phyloP scores from a whole-genome alignment of 2,113 vertebrate species.

The Oryctolagus cuniculus region DNA sequence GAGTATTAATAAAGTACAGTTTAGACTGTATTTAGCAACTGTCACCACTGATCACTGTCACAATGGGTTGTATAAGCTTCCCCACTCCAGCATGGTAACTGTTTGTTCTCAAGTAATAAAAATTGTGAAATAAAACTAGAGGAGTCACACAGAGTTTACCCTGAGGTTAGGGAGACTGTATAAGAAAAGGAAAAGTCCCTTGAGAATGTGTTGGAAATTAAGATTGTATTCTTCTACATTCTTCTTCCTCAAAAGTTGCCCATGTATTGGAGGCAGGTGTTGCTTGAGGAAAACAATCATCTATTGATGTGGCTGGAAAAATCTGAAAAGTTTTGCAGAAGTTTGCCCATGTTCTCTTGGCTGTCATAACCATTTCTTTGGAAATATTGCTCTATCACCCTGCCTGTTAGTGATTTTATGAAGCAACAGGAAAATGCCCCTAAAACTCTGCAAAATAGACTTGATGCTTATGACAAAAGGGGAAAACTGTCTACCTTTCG shows the following conservation, averaged over 20 bases:
- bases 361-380: background rate
- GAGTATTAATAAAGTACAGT: background rate
- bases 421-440: background rate
- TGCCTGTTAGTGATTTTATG: background rate
- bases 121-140: constrained; percentile 14
- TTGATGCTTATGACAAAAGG: background rate
- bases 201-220: background rate
- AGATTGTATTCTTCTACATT: background rate
- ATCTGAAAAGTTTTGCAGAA: background rate
- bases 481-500: background rate
- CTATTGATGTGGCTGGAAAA: background rate
- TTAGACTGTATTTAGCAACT: background rate
- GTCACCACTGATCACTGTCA: background rate
- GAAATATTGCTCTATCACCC: background rate
- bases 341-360: background rate
- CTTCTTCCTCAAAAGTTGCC: background rate
- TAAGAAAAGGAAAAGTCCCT: background rate
- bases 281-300: background rate
- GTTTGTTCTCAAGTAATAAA: background rate
- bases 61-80: background rate
- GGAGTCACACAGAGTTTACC: background rate
- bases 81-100: background rate
- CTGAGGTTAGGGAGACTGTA: background rate
- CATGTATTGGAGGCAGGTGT: background rate
- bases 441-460: background rate